A percentile compares a stretch with the other conserved stretches of the same genome.
phyloP scores from a whole-genome alignment of 2,113 vertebrate species.

The Recurvirostra avosetta region DNA sequence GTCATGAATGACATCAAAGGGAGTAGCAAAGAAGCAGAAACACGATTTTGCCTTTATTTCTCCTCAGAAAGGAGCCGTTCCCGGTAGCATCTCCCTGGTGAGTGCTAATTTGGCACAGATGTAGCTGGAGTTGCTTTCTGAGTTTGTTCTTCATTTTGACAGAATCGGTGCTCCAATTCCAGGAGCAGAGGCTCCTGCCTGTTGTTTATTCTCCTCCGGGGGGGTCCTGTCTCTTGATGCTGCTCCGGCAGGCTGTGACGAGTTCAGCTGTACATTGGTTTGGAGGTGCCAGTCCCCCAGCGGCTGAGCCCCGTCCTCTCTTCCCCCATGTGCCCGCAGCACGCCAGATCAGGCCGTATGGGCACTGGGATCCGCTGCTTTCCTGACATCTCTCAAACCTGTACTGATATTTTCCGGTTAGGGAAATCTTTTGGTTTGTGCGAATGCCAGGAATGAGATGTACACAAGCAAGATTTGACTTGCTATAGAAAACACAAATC shows the following conservation, averaged over 20 bases:
- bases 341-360: background rate
- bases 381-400: background rate
- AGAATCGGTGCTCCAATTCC: background rate
- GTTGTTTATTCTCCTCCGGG: background rate
- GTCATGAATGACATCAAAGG: background rate
- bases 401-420: background rate
- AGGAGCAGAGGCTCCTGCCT: background rate
- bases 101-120: background rate
- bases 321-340: background rate
- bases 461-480: constrained; percentile 55
- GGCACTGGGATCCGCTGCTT: background rate
- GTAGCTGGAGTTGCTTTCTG: background rate
- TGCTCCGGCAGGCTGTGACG: background rate
- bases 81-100: background rate
- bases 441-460: constrained; percentile 20
- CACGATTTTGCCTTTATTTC: background rate
- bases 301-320: background rate
- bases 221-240: background rate
- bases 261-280: background rate
- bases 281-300: background rate
- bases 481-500: constrained; percentile 17
- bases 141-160: background rate
- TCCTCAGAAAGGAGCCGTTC: background rate
- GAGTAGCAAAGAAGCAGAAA: background rate
- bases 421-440: background rate